Evolutionary conservation across 2,797 vertebrate genomes (phyloP), one percentile per base, ranked within the genome.

Genomic region (Enteromius unitaeniatus): DNA sequence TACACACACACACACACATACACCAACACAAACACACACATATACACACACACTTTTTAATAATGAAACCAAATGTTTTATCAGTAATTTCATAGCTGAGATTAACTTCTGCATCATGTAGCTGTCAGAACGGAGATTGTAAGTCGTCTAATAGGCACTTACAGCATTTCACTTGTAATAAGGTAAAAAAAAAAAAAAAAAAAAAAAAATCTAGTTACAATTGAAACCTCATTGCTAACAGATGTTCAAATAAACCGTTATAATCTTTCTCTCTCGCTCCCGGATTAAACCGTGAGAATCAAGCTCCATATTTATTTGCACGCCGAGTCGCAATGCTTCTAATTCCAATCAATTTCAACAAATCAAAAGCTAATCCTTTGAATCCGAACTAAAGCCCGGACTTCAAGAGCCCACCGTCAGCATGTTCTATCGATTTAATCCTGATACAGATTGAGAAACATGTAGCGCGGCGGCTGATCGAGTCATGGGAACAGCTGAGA

Each of bases 331-430:
- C 87, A 90, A 87, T 79, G 83, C 79, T 89, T 90, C 88, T 83
- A 87, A 90, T 90, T 86, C 88, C 89, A 90, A 92, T 92, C 91
- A 92, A 90, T 92, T 92, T 69, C 42, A 86, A 89, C 84, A 89
- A 91, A 92, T 89, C 84, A 86, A 85, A 90, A 89, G 82, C 78
- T 90, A 91, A 92, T 94, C 79, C 83, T 84, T 78, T 74, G 81
- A 88, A 90, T 88, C 85, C 82, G 45, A 89, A 85, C 81, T 68
- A 80, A 86, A 85, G 53, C 69, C 85, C 45, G 65, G 68, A 51
- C 64, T 88, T 83, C 77, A 87, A 70, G 79, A 78, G 77, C 78
- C 78, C 84, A 49, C 53, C 28, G 77, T 85, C 77, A 77, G 62
- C 80, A 64, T 81, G 53, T 84, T 86, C 74, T 13, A 76, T 73